Base-by-base conservation (phyloP, 2,797 vertebrate genomes). In the Pelobates cultripes region DNA sequence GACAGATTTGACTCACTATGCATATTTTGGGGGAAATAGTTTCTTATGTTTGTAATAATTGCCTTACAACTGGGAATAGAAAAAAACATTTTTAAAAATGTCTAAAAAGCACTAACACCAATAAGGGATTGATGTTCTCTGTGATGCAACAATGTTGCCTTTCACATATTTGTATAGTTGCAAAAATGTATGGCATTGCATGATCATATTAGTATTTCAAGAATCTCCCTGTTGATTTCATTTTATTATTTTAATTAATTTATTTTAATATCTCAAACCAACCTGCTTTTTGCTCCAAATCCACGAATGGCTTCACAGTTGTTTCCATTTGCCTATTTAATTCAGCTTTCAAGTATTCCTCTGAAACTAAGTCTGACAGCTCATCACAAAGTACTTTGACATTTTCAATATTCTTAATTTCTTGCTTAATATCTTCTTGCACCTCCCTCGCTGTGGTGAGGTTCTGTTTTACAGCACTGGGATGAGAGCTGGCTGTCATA, bases 251-350 rank as follows among this genome's bases (percentile, higher is more conserved):
- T 6, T 51, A 47, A 4, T 4, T 57, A 57, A 4, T 53, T 53
- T 41, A 57, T 15, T 55, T 78, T 44, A 14, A 41, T 43, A 9
- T 47, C 44, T n/a, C 28, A 43, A 45, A 93, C 97, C 77, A 88
- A 99, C 98, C 96, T 96, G 98, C 90, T 96, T 95, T 98, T 86
- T 97, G 95, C 80, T 98, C 96, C 82, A 99, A 92, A 78, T 97
- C 96, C 88, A 92, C 96, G 87, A 97, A 96, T 0, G 94, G 94
- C 85, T 97, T 99, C 89, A 93, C 89, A 91, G 98, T 89, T 77
- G 90, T 91, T 55, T 99, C 97, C 87, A 99, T 89, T 84, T 99
- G 98, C 85, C 97, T 93, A 4, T 86, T 89, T 14, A 99, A 92
- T 88, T 99, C 97, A 75, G 95, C 95, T 92, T 96, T 97, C 85